Percentiles rank a stretch among this genome's conserved stretches.
phyloP scores from a whole-genome alignment of 2,113 vertebrate species.

The Dicaeum eximium region DNA sequence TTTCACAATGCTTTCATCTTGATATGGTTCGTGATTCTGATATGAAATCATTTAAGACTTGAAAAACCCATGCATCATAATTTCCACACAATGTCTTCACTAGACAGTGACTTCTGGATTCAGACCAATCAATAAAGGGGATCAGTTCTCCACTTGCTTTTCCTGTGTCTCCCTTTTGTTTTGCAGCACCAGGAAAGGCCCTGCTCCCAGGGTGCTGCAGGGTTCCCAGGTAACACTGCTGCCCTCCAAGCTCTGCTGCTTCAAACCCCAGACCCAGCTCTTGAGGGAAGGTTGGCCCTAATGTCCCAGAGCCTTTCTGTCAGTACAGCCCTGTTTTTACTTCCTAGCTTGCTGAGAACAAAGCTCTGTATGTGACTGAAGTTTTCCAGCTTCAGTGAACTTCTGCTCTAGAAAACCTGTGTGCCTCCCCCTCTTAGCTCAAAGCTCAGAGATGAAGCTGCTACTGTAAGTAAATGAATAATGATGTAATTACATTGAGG shows the following conservation, averaged over 20 bases:
- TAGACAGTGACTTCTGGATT: constrained; percentile 83
- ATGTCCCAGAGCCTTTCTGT: not conserved
- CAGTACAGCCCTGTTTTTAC: not conserved
- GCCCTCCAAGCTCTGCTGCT: not conserved
- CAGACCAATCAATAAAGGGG: constrained; percentile 89
- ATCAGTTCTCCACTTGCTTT: constrained; percentile 77
- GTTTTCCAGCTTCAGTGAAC: not conserved
- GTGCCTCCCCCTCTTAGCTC: not conserved
- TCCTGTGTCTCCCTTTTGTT: constrained; percentile 65
- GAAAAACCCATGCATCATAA: constrained; percentile 78
- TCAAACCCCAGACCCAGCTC: not conserved
- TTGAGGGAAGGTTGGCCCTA: not conserved
- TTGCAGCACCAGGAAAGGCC: constrained; percentile 26
- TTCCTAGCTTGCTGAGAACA: not conserved
- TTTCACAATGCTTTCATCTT: constrained; percentile 60
- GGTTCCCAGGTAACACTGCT: not conserved
- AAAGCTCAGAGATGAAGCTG: not conserved
- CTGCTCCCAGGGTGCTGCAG: constrained; percentile 12
- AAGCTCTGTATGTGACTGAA: not conserved
- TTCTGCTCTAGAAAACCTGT: not conserved
- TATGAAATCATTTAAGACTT: constrained; percentile 77
- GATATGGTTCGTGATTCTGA: constrained; percentile 50
- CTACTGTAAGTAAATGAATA: not conserved
- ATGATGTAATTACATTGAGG: not conserved
- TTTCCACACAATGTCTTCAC: constrained; percentile 78